A percentile compares a stretch with the other conserved stretches of the same genome.
Evolutionary conservation across 2,797 vertebrate species (phyloP).

Genomic region (Rhabdophis nuchalis): DNA sequence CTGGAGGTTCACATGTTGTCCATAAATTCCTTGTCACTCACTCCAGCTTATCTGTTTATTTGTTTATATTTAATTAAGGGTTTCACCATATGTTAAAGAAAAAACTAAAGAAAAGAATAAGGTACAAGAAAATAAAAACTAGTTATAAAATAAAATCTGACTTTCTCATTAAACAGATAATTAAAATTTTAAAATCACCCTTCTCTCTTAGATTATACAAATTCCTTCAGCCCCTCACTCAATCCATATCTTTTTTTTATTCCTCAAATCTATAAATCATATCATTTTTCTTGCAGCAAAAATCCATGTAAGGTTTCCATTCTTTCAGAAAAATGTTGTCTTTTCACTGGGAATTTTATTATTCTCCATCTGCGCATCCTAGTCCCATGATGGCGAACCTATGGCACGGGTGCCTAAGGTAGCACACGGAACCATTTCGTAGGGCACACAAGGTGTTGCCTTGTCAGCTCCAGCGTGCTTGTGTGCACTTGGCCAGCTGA

Average conservation of each 20-base stretch:
- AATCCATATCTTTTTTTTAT: neutral
- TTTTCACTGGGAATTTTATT: neutral
- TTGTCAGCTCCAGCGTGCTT: too few species aligned
- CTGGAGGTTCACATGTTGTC: neutral
- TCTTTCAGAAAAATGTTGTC: neutral
- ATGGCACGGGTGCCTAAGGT: too few species aligned
- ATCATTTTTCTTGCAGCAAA: neutral
- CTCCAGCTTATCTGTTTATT: neutral
- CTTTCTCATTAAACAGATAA: neutral
- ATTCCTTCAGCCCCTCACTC: neutral
- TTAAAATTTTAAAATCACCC: neutral
- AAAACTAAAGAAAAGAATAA: neutral
- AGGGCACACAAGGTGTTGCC: too few species aligned
- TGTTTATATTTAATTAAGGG: neutral
- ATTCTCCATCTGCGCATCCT: neutral
- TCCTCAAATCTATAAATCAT: neutral
- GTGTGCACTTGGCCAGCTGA: too few species aligned
- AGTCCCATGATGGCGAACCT: too few species aligned
- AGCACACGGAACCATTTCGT: too few species aligned
- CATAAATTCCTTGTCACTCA: neutral
- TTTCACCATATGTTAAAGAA: neutral
- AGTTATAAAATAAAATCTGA: neutral
- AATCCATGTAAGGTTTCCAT: neutral
- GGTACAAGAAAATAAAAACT: neutral
- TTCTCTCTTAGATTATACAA: neutral